Base-by-base conservation (phyloP, 2,113 vertebrate species). In the Morone chrysops region DNA sequence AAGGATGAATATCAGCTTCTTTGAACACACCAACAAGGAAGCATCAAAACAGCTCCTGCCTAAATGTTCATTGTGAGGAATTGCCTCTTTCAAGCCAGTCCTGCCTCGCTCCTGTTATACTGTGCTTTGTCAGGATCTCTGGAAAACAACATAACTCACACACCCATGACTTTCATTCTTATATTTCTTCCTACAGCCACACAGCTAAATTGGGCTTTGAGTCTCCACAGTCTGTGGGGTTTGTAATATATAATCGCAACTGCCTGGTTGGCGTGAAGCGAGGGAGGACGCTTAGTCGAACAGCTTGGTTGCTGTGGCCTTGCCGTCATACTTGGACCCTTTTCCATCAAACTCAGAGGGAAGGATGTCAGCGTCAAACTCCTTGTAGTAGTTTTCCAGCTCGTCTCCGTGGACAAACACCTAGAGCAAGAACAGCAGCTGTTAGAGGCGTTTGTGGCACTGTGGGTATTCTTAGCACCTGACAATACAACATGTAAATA, bases 331-430 rank as follows among this genome's bases (percentile, higher is more conserved):
- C 78, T 96, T 97, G 75, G 96, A 91, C 65, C 95, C 92, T 31
- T 96, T 97, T 38, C 98, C 98, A 18, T 97, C 97, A 18, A 99
- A 99, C 80, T 99, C 97, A 4, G 95, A 87, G 0, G 98, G 98
- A 78, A 99, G 92, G 90, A 98, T 99, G 86, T 97, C 96, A 0
- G 95, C 91, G 0, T 99, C 97, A 0, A 99, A 97, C 93, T 99
- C 98, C 92, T 96, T 97, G 94, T 96, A 98, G 93, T 98, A 99
- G 87, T 80, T 89, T 5, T 97, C 96, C 84, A 99, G 94, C 90
- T 99, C 97, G 13, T 99, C 98, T 8, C 98, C 98, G 0, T 99
- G 97, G 71, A 99, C 96, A 51, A 97, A 97, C 75, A 99, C 97
- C 98, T 99, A 87, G 9, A 67, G 22, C n/a, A 36, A 65, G 63